Conservation (phyloP, 2,888 invertebrate species). For the Ommatoiulus sabulosus region DNA sequence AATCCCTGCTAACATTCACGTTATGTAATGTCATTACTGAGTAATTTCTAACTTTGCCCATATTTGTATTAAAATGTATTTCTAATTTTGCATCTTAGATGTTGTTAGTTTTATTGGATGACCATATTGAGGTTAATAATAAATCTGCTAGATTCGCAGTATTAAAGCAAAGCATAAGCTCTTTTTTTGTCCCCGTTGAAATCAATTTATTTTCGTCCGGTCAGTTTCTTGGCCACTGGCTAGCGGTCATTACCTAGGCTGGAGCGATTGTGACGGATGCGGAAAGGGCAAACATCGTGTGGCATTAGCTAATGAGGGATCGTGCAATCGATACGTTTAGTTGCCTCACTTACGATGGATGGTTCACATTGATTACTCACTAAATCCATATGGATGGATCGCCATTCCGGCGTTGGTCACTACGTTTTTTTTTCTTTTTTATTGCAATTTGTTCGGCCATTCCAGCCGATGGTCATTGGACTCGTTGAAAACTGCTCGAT, state of each 20-base stretch:
- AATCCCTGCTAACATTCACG: no score
- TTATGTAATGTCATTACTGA: no score
- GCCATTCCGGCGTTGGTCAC: neutral
- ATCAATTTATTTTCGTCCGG: neutral
- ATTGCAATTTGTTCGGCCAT: neutral
- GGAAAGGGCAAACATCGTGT: neutral
- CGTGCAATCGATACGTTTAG: constrained; percentile 2
- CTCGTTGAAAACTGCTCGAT: neutral
- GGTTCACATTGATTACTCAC: neutral
- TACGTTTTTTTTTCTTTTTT: neutral
- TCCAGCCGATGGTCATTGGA: neutral
- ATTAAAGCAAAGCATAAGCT: no score
- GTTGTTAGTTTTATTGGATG: no score
- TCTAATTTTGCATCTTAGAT: no score
- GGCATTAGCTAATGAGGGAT: neutral
- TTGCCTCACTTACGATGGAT: neutral
- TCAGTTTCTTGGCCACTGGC: neutral
- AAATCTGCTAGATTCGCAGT: no score
- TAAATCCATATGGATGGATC: neutral
- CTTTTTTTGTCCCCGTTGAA: neutral
- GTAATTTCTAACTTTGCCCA: no score
- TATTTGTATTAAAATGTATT: no score
- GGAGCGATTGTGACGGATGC: neutral
- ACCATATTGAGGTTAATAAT: no score
- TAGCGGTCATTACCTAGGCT: neutral